phyloP scores from a whole-genome alignment of 2,113 vertebrate species.

The Athene cunicularia region DNA sequence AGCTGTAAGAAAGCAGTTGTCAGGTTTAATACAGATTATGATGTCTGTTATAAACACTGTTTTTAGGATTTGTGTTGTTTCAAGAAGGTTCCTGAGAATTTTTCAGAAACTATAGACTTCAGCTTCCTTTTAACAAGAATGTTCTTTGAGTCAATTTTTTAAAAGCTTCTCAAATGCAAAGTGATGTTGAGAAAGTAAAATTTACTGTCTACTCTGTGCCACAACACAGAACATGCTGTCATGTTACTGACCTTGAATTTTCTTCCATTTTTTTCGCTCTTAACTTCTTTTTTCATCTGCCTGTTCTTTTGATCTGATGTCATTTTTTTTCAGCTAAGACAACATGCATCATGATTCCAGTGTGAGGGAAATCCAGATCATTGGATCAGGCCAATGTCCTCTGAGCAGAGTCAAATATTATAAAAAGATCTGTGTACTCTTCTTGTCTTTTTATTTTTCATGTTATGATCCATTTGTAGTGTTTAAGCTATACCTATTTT shows the following conservation, averaged over 20 bases:
- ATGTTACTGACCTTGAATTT: background rate
- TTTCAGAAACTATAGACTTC: background rate
- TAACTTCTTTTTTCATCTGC: background rate
- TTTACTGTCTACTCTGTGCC: background rate
- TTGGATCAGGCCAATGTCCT: background rate
- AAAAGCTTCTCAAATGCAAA: background rate
- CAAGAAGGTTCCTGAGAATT: background rate
- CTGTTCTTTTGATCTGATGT: background rate
- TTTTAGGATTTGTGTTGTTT: background rate
- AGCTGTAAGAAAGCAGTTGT: background rate
- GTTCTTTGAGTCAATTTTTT: background rate
- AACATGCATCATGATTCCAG: background rate
- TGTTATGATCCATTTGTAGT: background rate
- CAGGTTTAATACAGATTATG: background rate
- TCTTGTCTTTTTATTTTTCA: background rate
- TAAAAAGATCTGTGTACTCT: background rate
- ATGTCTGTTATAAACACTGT: background rate
- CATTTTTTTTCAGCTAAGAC: conserved; percentile 24
- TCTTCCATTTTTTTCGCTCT: background rate
- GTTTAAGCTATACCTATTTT: background rate
- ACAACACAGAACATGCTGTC: background rate
- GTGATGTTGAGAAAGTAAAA: background rate
- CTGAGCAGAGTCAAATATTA: background rate
- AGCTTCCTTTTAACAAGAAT: background rate
- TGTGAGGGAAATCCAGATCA: background rate